Evolutionary conservation across 64 coral and sea anemone genomes (phyloP).

Genomic region (Catalaphyllia jardinei): DNA sequence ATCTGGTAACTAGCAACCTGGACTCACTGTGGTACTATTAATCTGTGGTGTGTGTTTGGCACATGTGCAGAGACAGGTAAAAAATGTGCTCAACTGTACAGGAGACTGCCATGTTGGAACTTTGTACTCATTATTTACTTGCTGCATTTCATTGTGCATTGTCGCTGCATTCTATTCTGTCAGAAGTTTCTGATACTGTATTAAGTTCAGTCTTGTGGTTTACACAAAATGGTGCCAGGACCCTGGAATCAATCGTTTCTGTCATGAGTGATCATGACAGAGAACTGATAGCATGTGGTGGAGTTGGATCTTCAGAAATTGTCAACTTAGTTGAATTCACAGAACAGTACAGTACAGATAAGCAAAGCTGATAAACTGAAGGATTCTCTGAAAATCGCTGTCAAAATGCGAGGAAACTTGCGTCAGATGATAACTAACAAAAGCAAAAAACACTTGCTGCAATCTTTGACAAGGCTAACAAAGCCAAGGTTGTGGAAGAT

Average conservation of each 20-base stretch:
- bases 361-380: not conserved
- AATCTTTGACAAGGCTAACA: not conserved
- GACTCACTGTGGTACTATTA: no score
- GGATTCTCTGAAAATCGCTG: conserved; percentile 34
- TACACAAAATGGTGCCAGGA: not conserved
- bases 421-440: conserved; percentile 21
- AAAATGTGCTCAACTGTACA: no score
- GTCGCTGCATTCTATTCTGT: no score
- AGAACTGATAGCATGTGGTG: not conserved
- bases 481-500: conserved; percentile 9
- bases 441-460: conserved; percentile 12
- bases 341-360: not conserved
- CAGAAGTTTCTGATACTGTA: no score
- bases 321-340: not conserved
- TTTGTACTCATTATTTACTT: no score
- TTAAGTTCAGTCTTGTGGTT: no score
- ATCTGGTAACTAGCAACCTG: no score
- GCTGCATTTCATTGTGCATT: no score
- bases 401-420: conserved; percentile 3
- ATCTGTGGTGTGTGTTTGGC: no score
- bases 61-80: no score
- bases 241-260: not conserved
- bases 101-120: no score
- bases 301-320: not conserved
- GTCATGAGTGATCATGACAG: not conserved